Conservation (phyloP, 2,113 vertebrate species). For the Lathamus discolor region DNA sequence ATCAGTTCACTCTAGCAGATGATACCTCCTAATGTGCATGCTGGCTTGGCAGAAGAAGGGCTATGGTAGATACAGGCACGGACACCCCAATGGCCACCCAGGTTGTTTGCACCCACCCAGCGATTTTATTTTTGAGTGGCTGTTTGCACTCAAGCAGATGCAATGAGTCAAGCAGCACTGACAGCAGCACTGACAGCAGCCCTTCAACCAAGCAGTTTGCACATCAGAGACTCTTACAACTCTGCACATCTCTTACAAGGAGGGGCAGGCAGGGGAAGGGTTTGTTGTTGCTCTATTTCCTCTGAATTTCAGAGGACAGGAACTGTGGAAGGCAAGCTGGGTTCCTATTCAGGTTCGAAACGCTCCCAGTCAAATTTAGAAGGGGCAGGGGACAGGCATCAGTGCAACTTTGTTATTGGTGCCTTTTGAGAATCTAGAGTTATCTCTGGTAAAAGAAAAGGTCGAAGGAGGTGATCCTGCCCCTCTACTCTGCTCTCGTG, state of each 20-base stretch:
- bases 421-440: background rate
- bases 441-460: background rate
- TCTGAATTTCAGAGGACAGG: background rate
- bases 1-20: background rate
- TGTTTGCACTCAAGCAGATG: background rate
- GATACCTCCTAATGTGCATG: rapidly evolving
- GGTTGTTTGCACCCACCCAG: background rate
- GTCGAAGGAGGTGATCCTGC: no score
- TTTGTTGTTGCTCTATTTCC: constrained; percentile 9
- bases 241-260: background rate
- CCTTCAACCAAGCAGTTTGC: background rate
- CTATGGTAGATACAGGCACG: rapidly evolving
- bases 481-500: no score
- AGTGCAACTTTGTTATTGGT: background rate
- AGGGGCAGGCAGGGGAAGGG: background rate
- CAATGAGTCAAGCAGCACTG: background rate
- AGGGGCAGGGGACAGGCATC: background rate
- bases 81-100: background rate
- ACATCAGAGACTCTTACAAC: background rate
- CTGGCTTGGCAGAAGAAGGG: background rate
- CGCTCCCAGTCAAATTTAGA: background rate
- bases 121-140: background rate
- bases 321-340: background rate
- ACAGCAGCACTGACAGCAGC: background rate
- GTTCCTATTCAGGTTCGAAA: background rate